Percentiles rank a stretch among this genome's conserved stretches.
phyloP scores from a whole-genome alignment of 2,888 invertebrate genomes.

The Callosobruchus maculatus region DNA sequence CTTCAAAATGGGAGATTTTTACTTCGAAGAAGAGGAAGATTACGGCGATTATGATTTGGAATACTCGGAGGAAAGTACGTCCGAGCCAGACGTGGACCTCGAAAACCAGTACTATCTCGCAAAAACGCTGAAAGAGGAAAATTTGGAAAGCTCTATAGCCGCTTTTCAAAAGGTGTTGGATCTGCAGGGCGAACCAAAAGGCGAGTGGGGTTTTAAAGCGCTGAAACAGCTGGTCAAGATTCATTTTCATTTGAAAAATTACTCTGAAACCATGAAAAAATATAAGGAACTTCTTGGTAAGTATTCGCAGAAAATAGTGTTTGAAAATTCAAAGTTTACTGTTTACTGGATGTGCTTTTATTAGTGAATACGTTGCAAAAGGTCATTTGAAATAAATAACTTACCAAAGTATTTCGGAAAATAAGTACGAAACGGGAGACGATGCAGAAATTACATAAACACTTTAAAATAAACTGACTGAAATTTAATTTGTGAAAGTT shows the following conservation, averaged over 20 bases:
- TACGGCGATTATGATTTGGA: conserved; percentile 85
- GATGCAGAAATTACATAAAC: too few relatives aligned
- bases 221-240: conserved; percentile 99
- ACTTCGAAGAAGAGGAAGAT: conserved; percentile 74
- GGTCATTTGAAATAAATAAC: too few relatives aligned
- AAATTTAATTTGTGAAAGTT: too few relatives aligned
- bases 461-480: too few relatives aligned
- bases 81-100: conserved; percentile 97
- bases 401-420: too few relatives aligned
- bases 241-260: conserved; percentile 86
- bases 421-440: too few relatives aligned
- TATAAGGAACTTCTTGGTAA: conserved; percentile 85
- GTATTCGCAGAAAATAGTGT: neutral
- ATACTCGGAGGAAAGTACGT: conserved; percentile 98
- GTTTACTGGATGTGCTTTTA: too few relatives aligned
- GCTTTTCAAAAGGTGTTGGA: conserved; percentile 97
- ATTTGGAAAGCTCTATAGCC: conserved; percentile 76
- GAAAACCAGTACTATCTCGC: conserved; percentile 99
- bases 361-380: too few relatives aligned
- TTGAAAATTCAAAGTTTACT: neutral
- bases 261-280: conserved; percentile 57
- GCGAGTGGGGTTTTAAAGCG: conserved; percentile 99
- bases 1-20: conserved; percentile 22
- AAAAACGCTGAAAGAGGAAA: conserved; percentile 91
- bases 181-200: conserved; percentile 92